These are phyloP conservation scores for Hoplodrina blanda DNA, from an alignment of 2,888 invertebrate genomes.

Conservation along the genomic window DNA sequence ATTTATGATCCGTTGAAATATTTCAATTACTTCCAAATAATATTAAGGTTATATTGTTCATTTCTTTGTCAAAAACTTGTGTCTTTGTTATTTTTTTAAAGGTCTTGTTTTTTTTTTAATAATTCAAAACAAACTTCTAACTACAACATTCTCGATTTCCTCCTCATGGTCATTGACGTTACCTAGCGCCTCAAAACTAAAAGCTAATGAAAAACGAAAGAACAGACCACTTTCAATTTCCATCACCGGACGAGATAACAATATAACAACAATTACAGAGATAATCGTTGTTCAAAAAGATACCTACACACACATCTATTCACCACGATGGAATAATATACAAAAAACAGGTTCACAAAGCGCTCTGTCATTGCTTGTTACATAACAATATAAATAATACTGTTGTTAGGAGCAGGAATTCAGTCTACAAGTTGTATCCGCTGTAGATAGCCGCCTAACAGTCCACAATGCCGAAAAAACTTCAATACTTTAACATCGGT, in stretches of 20 bases:
- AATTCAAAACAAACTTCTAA: too few relatives aligned
- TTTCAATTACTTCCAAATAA: too few relatives aligned
- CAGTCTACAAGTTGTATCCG: slow-evolving; percentile 13
- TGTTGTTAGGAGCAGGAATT: not conserved
- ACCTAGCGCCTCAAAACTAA: not conserved
- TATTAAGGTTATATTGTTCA: too few relatives aligned
- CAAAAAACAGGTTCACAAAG: slow-evolving; percentile 28
- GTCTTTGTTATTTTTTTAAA: too few relatives aligned
- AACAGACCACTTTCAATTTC: slow-evolving; percentile 1
- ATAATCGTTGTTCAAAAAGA: not conserved
- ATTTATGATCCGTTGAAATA: too few relatives aligned
- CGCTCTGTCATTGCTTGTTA: slow-evolving; percentile 30
- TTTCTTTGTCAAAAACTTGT: too few relatives aligned
- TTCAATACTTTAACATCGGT: slow-evolving; percentile 76
- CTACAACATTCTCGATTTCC: too few relatives aligned
- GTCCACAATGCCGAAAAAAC: slow-evolving; percentile 70
- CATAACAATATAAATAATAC: slow-evolving; percentile 19
- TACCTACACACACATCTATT: not conserved
- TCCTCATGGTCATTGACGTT: not conserved
- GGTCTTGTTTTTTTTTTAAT: too few relatives aligned
- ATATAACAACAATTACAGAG: slow-evolving; percentile 5
- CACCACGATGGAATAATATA: slow-evolving; percentile 1
- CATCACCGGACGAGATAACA: slow-evolving; percentile 24
- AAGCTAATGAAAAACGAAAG: not conserved
- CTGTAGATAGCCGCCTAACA: slow-evolving; percentile 9